Evolutionary conservation across 2,888 invertebrate genomes (phyloP).

Genomic region (Ecliptopera silaceata): DNA sequence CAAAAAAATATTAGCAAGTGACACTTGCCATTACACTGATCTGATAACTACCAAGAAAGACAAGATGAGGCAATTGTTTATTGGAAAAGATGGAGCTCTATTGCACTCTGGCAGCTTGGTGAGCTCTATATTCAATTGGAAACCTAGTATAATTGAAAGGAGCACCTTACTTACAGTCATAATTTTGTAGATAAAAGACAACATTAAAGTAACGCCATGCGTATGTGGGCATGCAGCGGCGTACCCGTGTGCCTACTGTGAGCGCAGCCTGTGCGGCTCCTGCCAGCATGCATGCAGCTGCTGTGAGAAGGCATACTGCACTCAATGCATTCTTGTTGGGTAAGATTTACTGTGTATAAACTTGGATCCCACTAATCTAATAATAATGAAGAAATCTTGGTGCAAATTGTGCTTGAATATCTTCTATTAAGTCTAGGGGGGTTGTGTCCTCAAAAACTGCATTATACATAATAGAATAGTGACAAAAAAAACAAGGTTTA

Average conservation of each 20-base stretch:
- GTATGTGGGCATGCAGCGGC: conserved; percentile 46
- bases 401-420: too few relatives aligned
- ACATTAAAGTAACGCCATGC: conserved; percentile 39
- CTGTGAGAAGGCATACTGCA: conserved; percentile 56
- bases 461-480: too few relatives aligned
- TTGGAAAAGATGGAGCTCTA: conserved; percentile 66
- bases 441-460: too few relatives aligned
- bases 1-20: conserved; percentile 48
- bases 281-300: conserved; percentile 54
- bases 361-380: too few relatives aligned
- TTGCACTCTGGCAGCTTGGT: conserved; percentile 58
- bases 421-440: too few relatives aligned
- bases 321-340: conserved; percentile 60
- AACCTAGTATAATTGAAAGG: neutral
- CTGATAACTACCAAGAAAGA: conserved; percentile 46
- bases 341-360: conserved; percentile 28
- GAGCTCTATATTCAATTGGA: conserved; percentile 18
- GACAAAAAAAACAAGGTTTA: too few relatives aligned
- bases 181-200: conserved; percentile 38
- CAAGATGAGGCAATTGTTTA: conserved; percentile 68
- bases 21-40: conserved; percentile 30
- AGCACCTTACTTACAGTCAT: neutral
- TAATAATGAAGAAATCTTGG: too few relatives aligned
- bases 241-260: conserved; percentile 62
- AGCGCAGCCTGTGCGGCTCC: conserved; percentile 50